phyloP scores from a whole-genome alignment of 2,888 invertebrate species.

The Ophonus ardosiacus region DNA sequence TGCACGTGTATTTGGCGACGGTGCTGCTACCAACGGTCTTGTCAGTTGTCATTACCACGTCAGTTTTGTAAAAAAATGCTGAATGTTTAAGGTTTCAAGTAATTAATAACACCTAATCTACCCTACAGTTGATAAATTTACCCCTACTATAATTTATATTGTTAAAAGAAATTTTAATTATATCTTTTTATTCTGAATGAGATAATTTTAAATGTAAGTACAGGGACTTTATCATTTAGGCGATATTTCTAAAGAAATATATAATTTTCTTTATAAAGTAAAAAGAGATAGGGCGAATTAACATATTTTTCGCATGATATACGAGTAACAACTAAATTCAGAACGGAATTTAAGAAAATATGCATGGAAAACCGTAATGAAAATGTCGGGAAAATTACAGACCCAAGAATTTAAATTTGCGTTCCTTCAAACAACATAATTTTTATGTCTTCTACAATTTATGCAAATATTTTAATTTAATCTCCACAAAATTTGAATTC shows the following conservation, averaged over 20 bases:
- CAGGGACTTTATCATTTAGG: background rate
- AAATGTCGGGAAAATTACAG: constrained; percentile 2
- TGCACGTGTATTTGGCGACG: too few species aligned
- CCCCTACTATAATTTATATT: too few species aligned
- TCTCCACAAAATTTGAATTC: background rate
- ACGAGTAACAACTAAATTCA: background rate
- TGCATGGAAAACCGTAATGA: background rate
- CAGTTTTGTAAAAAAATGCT: too few species aligned
- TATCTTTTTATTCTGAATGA: too few species aligned
- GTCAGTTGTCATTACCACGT: too few species aligned
- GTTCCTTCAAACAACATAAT: background rate
- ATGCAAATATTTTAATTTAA: constrained; percentile 7
- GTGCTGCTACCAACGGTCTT: too few species aligned
- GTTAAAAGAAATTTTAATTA: too few species aligned
- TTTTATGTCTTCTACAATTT: background rate
- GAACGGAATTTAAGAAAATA: background rate
- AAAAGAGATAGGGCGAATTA: background rate
- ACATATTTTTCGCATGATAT: background rate
- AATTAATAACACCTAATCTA: too few species aligned
- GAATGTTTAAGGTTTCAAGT: too few species aligned
- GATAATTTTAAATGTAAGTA: background rate
- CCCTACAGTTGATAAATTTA: too few species aligned
- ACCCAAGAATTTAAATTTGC: constrained; percentile 11
- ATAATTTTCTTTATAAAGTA: background rate
- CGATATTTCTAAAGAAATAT: background rate